These are phyloP conservation scores for Notocelia uddmanniana DNA, from an alignment of 2,888 invertebrate species.

Conservation along the genomic window DNA sequence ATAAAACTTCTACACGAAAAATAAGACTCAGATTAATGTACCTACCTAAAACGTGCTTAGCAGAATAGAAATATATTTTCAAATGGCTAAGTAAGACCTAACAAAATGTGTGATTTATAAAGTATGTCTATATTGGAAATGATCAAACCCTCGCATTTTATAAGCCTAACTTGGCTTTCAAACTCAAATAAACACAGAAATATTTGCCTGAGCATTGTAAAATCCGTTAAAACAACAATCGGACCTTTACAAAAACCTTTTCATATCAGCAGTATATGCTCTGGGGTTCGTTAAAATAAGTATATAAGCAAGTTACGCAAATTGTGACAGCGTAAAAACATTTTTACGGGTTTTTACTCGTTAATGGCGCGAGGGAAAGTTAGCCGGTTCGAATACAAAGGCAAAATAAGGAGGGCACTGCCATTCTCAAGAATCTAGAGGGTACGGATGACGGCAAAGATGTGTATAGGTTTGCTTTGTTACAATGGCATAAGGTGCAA, in stretches of 20 bases:
- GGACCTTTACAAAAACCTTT: slow-evolving; percentile 17
- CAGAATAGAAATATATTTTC: no score
- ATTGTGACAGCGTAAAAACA: slow-evolving; percentile 22
- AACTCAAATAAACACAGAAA: slow-evolving; percentile 16
- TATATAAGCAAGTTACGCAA: slow-evolving; percentile 27
- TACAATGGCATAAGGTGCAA: no score
- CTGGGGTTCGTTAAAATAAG: slow-evolving; percentile 26
- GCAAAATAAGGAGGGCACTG: slow-evolving; percentile 24
- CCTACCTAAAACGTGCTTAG: no score
- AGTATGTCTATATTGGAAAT: slow-evolving; percentile 9
- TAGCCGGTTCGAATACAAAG: slow-evolving; percentile 15
- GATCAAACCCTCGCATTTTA: slow-evolving; percentile 23
- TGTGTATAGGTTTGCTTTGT: no score
- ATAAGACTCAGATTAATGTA: no score
- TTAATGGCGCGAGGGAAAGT: slow-evolving; percentile 30
- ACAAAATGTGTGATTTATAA: background rate
- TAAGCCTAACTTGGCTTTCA: slow-evolving; percentile 15
- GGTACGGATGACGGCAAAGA: background rate
- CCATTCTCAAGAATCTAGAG: slow-evolving; percentile 10
- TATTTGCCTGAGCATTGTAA: slow-evolving; percentile 16
- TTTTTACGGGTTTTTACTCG: slow-evolving; percentile 35
- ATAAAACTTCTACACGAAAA: no score
- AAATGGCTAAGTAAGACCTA: background rate
- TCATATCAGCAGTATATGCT: slow-evolving; percentile 24
- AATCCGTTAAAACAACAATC: slow-evolving; percentile 21